These are phyloP conservation scores for Megamerina dolium DNA, from an alignment of 2,888 invertebrate species.

Conservation along the genomic window DNA sequence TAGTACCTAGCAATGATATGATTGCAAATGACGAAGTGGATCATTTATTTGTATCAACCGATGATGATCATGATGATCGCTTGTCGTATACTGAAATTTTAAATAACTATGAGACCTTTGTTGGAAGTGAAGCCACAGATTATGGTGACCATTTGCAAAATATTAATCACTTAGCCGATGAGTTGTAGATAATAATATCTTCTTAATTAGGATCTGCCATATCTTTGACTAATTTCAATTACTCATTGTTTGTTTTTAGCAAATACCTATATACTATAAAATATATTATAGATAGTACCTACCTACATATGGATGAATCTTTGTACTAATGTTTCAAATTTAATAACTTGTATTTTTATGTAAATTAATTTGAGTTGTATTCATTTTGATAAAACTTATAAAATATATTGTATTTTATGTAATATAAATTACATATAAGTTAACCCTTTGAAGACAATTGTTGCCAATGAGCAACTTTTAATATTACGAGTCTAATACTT, in stretches of 20 bases:
- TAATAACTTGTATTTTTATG: too few relatives aligned
- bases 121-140: conserved; percentile 87
- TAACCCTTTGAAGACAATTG: too few relatives aligned
- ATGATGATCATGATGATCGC: conserved; percentile 76
- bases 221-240: conserved; percentile 4
- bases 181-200: conserved; percentile 55
- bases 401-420: too few relatives aligned
- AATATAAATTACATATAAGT: too few relatives aligned
- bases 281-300: conserved; percentile 5
- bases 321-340: too few relatives aligned
- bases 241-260: conserved; percentile 8
- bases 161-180: conserved; percentile 75
- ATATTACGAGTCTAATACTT: too few relatives aligned
- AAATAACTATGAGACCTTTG: conserved; percentile 80
- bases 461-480: too few relatives aligned
- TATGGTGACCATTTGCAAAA: conserved; percentile 80
- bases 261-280: conserved; percentile 7
- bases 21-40: conserved; percentile 85
- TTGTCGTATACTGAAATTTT: conserved; percentile 77
- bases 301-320: conserved; percentile 3
- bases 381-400: too few relatives aligned
- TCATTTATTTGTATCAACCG: conserved; percentile 80
- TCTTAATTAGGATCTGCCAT: too few relatives aligned
- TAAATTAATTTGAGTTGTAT: too few relatives aligned
- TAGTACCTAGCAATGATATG: conserved; percentile 83